These are phyloP conservation scores for Papilio polyxenes DNA, from an alignment of 1,140 invertebrate genomes.

Conservation along the genomic window DNA sequence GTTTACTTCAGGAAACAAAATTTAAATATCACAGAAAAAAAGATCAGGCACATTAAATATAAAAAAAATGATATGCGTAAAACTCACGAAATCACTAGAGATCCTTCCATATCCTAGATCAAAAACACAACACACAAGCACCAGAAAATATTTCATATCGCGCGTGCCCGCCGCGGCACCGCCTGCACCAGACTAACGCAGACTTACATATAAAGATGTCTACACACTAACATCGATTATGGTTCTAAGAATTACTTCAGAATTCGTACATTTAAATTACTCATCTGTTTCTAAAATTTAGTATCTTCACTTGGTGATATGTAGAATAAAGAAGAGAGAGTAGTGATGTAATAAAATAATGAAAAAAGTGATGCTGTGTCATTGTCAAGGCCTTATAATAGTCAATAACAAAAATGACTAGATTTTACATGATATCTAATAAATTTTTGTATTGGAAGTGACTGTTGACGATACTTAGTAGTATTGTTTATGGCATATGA, in stretches of 20 bases:
- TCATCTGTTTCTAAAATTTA: no score
- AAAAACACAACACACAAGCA: constrained; percentile 37
- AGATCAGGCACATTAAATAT: neutral
- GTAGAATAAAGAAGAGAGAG: no score
- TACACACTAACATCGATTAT: constrained; percentile 3
- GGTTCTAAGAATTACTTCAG: neutral
- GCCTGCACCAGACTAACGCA: constrained; percentile 31
- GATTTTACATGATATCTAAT: no score
- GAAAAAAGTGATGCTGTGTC: no score
- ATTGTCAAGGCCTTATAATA: no score
- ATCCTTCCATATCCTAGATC: constrained; percentile 38
- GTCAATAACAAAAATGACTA: no score
- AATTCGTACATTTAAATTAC: neutral
- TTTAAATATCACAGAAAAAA: neutral
- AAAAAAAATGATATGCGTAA: neutral
- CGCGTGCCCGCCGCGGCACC: constrained; percentile 32
- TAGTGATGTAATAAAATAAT: no score
- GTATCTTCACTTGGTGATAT: no score
- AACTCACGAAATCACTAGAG: constrained; percentile 41
- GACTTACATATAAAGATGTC: constrained; percentile 18
- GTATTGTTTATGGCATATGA: no score
- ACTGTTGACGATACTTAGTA: no score
- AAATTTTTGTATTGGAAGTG: no score
- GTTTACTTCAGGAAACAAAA: no score
- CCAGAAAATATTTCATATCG: constrained; percentile 45